These are phyloP conservation scores for Cyclophora punctaria DNA, from an alignment of 2,888 invertebrate species.

Conservation along the genomic window DNA sequence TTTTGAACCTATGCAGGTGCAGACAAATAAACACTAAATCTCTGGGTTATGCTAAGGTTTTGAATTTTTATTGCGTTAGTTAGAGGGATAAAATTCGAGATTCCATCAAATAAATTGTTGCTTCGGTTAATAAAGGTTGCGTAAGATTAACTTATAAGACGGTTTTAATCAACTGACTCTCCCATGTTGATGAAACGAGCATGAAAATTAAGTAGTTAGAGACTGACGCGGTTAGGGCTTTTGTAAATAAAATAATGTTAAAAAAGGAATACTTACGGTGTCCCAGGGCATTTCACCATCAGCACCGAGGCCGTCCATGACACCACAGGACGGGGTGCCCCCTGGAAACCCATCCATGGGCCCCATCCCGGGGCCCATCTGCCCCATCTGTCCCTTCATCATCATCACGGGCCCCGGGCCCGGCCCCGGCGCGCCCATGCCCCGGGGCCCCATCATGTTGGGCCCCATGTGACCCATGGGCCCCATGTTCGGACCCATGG, in stretches of 20 bases:
- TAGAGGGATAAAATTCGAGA: too few relatives aligned
- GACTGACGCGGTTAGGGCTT: too few relatives aligned
- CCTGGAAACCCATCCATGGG: conserved; percentile 74
- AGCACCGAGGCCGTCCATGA: conserved; percentile 76
- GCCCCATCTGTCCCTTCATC: conserved; percentile 53
- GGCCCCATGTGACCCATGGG: conserved; percentile 70
- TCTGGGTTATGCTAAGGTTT: too few relatives aligned
- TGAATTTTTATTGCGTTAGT: too few relatives aligned
- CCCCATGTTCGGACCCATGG: conserved; percentile 66
- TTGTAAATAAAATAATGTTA: too few relatives aligned
- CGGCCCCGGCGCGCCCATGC: conserved; percentile 63
- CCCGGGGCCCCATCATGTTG: conserved; percentile 66
- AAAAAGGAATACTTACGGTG: conserved; percentile 53
- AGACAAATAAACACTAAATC: background rate
- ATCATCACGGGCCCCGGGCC: conserved; percentile 71
- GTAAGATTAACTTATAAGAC: too few relatives aligned
- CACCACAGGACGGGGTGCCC: conserved; percentile 75
- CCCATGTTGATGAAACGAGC: background rate
- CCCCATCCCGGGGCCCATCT: conserved; percentile 64
- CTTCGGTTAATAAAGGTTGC: too few relatives aligned
- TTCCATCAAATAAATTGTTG: too few relatives aligned
- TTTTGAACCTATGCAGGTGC: too few relatives aligned
- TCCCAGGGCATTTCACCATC: conserved; percentile 76
- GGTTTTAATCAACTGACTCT: background rate
- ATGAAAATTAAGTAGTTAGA: too few relatives aligned